Evolutionary conservation across 2,797 vertebrate genomes (phyloP).

Genomic region (Xerus rutilus): DNA sequence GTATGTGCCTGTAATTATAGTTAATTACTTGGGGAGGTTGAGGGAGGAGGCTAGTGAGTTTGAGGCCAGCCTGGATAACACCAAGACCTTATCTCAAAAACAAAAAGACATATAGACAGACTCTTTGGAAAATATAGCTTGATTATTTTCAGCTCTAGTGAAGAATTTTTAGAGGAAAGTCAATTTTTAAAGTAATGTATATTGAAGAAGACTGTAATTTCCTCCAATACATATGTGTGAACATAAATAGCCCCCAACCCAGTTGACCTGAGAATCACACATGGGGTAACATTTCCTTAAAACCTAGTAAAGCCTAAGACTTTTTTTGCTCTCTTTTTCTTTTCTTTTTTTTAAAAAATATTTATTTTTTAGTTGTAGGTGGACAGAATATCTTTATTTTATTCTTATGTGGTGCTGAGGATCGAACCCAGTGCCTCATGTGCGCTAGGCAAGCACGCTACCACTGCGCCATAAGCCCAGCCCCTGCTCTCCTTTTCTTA

Average conservation of each 20-base stretch:
- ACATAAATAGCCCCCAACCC: neutral
- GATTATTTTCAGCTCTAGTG: conserved; percentile 4
- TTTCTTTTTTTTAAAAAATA: too few relatives aligned
- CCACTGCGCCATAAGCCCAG: too few relatives aligned
- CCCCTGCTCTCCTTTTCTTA: conserved; percentile 16
- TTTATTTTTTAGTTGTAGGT: too few relatives aligned
- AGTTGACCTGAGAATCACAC: neutral
- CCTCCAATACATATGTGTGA: neutral
- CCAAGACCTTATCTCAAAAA: too few relatives aligned
- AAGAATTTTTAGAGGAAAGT: conserved; percentile 54
- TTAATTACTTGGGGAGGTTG: neutral
- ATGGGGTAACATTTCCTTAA: conserved; percentile 17
- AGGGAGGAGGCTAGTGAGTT: neutral
- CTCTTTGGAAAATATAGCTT: neutral
- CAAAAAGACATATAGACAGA: too few relatives aligned
- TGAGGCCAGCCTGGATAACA: neutral
- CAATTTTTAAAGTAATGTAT: conserved; percentile 48
- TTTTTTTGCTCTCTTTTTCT: conserved; percentile 45
- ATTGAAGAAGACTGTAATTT: conserved; percentile 43
- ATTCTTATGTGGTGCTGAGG: too few relatives aligned
- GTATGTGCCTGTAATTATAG: too few relatives aligned
- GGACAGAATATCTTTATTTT: too few relatives aligned
- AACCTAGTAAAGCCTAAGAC: neutral
- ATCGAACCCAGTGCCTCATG: too few relatives aligned
- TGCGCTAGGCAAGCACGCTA: too few relatives aligned